A percentile compares a stretch with the other conserved stretches of the same genome.
These are phyloP conservation scores for Anisognathus igniventris DNA, from an alignment of 2,797 vertebrate genomes.

Conservation along the genomic window DNA sequence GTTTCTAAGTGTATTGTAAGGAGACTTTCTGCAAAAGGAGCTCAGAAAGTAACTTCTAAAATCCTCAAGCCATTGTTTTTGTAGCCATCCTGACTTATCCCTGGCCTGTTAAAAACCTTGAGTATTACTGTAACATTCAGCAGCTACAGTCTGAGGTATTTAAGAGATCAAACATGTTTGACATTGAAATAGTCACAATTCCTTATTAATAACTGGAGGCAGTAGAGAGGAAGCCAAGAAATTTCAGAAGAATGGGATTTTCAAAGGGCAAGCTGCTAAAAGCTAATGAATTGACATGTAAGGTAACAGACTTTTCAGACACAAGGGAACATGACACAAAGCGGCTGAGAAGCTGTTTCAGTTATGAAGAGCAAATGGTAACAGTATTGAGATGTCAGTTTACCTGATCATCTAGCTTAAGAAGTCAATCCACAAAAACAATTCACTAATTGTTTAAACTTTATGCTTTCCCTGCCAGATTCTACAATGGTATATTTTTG, in stretches of 20 bases:
- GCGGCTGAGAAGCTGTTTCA: not conserved
- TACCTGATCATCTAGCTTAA: not conserved
- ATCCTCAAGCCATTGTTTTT: not conserved
- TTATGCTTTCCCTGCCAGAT: not conserved
- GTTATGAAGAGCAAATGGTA: not conserved
- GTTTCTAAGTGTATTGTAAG: not conserved
- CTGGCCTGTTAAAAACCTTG: not conserved
- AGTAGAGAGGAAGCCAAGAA: not conserved
- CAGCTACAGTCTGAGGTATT: not conserved
- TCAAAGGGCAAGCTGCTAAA: not conserved
- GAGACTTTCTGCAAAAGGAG: not conserved
- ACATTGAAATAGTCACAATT: not conserved
- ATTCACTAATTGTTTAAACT: not conserved
- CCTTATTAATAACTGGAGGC: not conserved
- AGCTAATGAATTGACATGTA: not conserved
- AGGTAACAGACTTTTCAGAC: not conserved
- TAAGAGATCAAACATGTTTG: not conserved
- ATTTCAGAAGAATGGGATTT: not conserved
- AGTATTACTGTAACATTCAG: not conserved
- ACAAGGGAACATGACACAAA: not conserved
- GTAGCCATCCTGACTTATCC: not conserved
- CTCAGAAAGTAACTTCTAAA: not conserved
- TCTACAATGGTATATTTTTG: not conserved
- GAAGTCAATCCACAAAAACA: not conserved
- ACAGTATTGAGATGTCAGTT: not conserved